These are phyloP conservation scores for Volucella inflata DNA, from an alignment of 2,888 invertebrate genomes.

Conservation along the genomic window DNA sequence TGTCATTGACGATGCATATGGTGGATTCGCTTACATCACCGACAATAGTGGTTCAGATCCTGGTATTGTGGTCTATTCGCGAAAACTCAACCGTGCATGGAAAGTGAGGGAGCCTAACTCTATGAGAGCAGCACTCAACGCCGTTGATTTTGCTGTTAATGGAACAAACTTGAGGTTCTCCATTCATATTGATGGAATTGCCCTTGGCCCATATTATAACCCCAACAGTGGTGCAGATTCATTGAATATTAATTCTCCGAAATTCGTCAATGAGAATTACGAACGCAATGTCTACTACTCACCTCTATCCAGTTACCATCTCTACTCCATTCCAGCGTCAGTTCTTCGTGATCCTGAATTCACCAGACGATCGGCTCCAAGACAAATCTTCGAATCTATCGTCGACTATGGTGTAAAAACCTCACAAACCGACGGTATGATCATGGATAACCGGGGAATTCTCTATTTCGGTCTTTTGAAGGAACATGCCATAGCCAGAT, in stretches of 20 bases:
- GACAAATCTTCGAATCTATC: conserved; percentile 83
- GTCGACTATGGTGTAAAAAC: conserved; percentile 86
- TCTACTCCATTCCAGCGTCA: conserved; percentile 88
- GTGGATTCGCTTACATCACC: conserved; percentile 89
- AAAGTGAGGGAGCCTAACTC: conserved; percentile 87
- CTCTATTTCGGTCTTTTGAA: conserved; percentile 89
- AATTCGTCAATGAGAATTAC: conserved; percentile 76
- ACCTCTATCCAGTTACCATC: conserved; percentile 88
- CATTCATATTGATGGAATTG: conserved; percentile 89
- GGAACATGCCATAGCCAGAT: conserved; percentile 88
- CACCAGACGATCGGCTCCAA: conserved; percentile 80
- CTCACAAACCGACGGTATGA: conserved; percentile 90
- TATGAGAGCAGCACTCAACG: conserved; percentile 87
- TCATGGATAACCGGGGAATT: conserved; percentile 88
- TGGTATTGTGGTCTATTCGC: conserved; percentile 89
- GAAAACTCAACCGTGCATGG: conserved; percentile 88
- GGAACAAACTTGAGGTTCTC: conserved; percentile 86
- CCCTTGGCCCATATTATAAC: conserved; percentile 87
- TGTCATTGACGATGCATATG: conserved; percentile 89
- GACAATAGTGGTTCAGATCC: conserved; percentile 89
- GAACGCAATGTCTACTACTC: conserved; percentile 86
- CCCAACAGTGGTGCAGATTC: conserved; percentile 78
- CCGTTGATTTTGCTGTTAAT: conserved; percentile 86
- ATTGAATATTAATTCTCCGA: conserved; percentile 73
- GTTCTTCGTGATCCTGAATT: conserved; percentile 86